These are phyloP conservation scores for Aricia agestis DNA, from an alignment of 1,140 invertebrate species.

Conservation along the genomic window DNA sequence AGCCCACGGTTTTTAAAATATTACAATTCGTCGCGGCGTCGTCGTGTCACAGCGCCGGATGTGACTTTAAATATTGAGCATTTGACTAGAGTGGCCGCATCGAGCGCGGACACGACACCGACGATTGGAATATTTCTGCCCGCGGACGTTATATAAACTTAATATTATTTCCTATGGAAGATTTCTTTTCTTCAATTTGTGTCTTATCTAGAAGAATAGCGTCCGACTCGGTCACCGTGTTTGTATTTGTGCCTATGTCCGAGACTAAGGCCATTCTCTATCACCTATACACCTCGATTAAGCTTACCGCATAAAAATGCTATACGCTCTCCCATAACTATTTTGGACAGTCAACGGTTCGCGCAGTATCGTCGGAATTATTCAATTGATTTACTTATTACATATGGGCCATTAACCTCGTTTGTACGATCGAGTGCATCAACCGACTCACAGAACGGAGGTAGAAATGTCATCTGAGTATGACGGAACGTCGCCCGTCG, in stretches of 20 bases:
- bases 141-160: constrained; percentile 50
- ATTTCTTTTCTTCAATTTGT: constrained; percentile 68
- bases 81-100: constrained; percentile 49
- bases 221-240: constrained; percentile 47
- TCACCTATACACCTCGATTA: constrained; percentile 45
- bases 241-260: constrained; percentile 56
- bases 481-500: constrained; percentile 22
- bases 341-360: constrained; percentile 56
- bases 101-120: constrained; percentile 32
- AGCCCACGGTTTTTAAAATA: constrained; percentile 41
- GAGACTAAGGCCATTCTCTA: constrained; percentile 59
- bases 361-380: constrained; percentile 56
- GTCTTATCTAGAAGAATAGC: constrained; percentile 67
- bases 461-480: constrained; percentile 45
- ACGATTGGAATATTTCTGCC: constrained; percentile 48
- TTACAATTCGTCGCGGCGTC: constrained; percentile 38
- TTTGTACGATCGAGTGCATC: constrained; percentile 54
- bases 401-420: constrained; percentile 63
- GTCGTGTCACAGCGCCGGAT: constrained; percentile 40
- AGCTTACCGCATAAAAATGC: constrained; percentile 50
- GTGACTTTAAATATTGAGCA: constrained; percentile 59
- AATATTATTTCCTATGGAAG: constrained; percentile 74
- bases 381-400: constrained; percentile 73
- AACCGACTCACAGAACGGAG: constrained; percentile 47
- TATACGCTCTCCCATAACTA: constrained; percentile 45